Base-by-base conservation (phyloP, 1,140 invertebrate genomes). In the Contarinia nasturtii region DNA sequence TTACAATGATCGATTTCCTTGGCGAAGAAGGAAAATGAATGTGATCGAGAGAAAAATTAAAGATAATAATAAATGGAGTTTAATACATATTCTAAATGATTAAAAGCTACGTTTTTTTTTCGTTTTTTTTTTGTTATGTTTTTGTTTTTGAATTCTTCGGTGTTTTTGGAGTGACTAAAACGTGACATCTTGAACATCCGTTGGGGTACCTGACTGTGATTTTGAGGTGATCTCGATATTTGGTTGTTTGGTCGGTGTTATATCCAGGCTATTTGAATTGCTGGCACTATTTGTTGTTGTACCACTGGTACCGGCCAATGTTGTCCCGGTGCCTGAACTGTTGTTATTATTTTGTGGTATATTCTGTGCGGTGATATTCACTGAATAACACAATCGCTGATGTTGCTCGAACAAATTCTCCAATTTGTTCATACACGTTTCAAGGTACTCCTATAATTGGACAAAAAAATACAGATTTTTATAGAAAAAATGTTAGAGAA, bases 371-470 rank as follows among this genome's bases (percentile, higher is more conserved):
- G 18, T 33, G 43, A 55, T 56, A 48, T 44, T 55, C 46, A 15
- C 58, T 51, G 46, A 52, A 48, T 51, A 50, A 56, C 46, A 54
- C n/a, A 51, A 57, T 44, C 51, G 55, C 60, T 51, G 56, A 50
- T 67, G 71, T 37, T 64, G 58, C 21, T 68, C 61, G 8, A 79
- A 68, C 59, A 77, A 74, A 33, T 72, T 68, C 54, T 80, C 77
- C 50, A 82, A 77, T 53, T 78, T 74, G 48, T 74, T 63, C 54
- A 78, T 67, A 52, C 79, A 80, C 1, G 69, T 68, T 45, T 72
- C 67, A 11, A 81, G 63, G 49, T 71, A 75, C 53, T 79, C 77
- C 78, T 80, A 60, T 2, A 63, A 62, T 53, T 18, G 18, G 7
- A 7, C 10, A 41, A 41, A 12, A 46, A 56, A 51, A 54, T 48